A percentile compares a stretch with the other conserved stretches of the same genome.
Evolutionary conservation across 2,888 invertebrate species (phyloP).

Genomic region (Sussaba pulchella): DNA sequence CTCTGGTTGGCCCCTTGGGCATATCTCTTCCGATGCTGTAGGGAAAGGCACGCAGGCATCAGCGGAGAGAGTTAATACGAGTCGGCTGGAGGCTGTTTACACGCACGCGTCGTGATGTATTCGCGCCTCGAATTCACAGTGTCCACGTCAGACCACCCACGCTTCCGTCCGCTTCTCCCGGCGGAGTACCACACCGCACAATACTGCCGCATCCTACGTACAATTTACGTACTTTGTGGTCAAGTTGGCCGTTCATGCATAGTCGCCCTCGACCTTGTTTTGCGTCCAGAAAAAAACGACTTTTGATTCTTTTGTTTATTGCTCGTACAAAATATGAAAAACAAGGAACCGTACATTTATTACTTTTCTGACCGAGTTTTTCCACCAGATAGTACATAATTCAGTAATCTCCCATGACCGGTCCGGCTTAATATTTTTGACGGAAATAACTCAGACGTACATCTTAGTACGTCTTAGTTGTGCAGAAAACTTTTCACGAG

Average conservation of each 20-base stretch:
- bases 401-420: neutral
- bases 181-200: slow-evolving; percentile 6
- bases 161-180: slow-evolving; percentile 43
- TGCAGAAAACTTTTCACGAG: neutral
- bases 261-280: neutral
- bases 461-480: neutral
- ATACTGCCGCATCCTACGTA: slow-evolving; percentile 17
- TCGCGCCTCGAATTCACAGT: slow-evolving; percentile 72
- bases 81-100: slow-evolving; percentile 75
- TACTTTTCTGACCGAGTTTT: too few species aligned
- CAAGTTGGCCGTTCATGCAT: neutral
- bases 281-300: neutral
- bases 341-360: too few species aligned
- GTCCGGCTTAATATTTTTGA: neutral
- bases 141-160: slow-evolving; percentile 72
- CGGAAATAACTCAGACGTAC: neutral
- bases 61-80: slow-evolving; percentile 73
- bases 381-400: too few species aligned
- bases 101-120: slow-evolving; percentile 72
- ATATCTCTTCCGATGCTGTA: slow-evolving; percentile 37
- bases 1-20: slow-evolving; percentile 32
- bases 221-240: slow-evolving; percentile 1
- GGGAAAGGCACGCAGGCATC: slow-evolving; percentile 55
- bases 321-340: neutral
- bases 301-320: neutral